Conservation (phyloP, 2,113 vertebrate species). For the Sturnira hondurensis region DNA sequence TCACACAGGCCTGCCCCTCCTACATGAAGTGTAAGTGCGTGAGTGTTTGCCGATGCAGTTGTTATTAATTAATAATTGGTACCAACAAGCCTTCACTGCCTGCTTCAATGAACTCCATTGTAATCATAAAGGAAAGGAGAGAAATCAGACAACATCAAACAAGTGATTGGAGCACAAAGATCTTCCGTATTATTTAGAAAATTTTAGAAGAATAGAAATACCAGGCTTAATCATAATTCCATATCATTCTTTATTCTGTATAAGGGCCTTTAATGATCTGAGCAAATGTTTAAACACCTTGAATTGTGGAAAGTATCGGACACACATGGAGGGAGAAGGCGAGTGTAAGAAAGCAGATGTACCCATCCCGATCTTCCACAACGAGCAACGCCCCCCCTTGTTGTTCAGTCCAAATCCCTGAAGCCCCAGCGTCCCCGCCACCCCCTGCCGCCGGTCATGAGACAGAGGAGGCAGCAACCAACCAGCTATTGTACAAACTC, state of each 20-base stretch:
- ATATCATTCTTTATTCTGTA: background rate
- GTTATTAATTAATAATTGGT: background rate
- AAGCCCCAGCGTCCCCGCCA: accelerated
- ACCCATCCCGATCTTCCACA: background rate
- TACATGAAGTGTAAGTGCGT: accelerated
- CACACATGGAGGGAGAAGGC: background rate
- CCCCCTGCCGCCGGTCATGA: background rate
- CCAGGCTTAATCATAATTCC: background rate
- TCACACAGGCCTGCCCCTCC: background rate
- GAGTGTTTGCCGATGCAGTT: background rate
- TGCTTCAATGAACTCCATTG: background rate
- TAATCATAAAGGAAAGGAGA: background rate
- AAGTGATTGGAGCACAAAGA: background rate
- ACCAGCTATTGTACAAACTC: background rate
- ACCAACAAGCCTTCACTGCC: background rate
- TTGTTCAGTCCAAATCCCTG: accelerated
- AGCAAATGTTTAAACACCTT: background rate
- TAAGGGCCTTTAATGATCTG: background rate
- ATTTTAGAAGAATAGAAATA: background rate
- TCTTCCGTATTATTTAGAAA: background rate
- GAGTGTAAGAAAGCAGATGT: accelerated
- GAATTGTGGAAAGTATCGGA: background rate
- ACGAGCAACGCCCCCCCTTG: accelerated
- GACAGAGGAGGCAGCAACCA: background rate
- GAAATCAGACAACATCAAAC: background rate